Percentiles rank a stretch among this genome's conserved stretches.
These are phyloP conservation scores for Ennomos quercinarius DNA, from an alignment of 2,888 invertebrate species.

Conservation along the genomic window DNA sequence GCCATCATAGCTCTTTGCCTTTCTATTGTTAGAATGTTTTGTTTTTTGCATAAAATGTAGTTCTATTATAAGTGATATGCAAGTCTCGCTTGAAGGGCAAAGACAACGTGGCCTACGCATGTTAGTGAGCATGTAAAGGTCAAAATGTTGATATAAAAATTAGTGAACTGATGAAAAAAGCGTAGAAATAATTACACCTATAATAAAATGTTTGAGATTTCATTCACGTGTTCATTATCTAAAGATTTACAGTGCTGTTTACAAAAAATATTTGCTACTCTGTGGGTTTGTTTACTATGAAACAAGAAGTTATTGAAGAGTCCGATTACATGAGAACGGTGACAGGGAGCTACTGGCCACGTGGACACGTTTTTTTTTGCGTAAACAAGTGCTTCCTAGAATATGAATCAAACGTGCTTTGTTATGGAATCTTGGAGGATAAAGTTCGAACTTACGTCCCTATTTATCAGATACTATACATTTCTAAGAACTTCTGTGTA, in stretches of 20 bases:
- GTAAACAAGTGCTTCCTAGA: slow-evolving; percentile 25
- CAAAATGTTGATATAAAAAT: slow-evolving; percentile 5
- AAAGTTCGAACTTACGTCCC: too few species aligned
- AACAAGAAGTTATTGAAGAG: slow-evolving; percentile 36
- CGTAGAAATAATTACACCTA: slow-evolving; percentile 22
- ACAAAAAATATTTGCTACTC: slow-evolving; percentile 16
- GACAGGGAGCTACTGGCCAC: slow-evolving; percentile 5
- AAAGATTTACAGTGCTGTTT: slow-evolving; percentile 33
- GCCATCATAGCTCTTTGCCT: too few species aligned
- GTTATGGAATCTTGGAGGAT: not conserved
- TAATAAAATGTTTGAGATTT: slow-evolving; percentile 20
- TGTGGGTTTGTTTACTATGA: slow-evolving; percentile 29
- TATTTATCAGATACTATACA: too few species aligned
- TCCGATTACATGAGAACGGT: slow-evolving; percentile 27
- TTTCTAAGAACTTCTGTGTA: too few species aligned
- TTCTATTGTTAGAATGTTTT: too few species aligned
- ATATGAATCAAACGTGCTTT: slow-evolving; percentile 4
- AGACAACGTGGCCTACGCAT: too few species aligned
- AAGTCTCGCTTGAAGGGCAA: too few species aligned
- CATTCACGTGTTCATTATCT: slow-evolving; percentile 27
- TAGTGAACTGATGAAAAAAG: slow-evolving; percentile 5
- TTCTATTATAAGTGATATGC: too few species aligned
- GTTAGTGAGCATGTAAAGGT: too few species aligned
- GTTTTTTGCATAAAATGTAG: too few species aligned
- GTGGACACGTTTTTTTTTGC: slow-evolving; percentile 15